A percentile compares a stretch with the other conserved stretches of the same genome.
Conservation (phyloP, 2,888 invertebrate species). For the Lepidocyrtoides sp. region DNA sequence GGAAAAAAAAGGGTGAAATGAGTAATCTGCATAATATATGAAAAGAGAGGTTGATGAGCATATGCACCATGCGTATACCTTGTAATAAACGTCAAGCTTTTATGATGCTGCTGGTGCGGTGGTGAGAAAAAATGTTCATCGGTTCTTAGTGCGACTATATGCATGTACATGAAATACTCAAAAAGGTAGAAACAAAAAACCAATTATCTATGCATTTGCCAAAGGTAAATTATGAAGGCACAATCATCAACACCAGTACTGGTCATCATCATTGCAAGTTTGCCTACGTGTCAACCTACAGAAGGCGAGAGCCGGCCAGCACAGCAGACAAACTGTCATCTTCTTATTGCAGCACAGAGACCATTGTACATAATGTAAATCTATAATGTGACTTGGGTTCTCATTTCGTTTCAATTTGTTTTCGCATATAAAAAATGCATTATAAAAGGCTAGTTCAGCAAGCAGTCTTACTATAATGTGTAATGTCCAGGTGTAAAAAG, state of each 20-base stretch:
- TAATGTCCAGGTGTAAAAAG: neutral
- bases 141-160: too few species aligned
- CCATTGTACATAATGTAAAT: constrained; percentile 12
- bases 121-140: too few species aligned
- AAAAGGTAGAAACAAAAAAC: constrained; percentile 61
- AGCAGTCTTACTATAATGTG: too few species aligned
- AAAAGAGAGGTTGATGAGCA: neutral
- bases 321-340: too few species aligned
- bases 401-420: neutral
- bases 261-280: constrained; percentile 18
- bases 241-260: neutral
- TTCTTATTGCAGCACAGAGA: too few species aligned
- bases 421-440: neutral
- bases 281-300: neutral
- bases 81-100: constrained; percentile 15
- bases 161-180: too few species aligned
- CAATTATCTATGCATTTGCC: constrained; percentile 75
- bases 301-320: neutral
- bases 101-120: neutral
- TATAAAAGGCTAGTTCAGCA: too few species aligned
- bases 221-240: constrained; percentile 73
- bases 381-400: neutral
- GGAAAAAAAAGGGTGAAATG: neutral
- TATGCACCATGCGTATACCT: neutral
- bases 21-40: constrained; percentile 13